A percentile compares a stretch with the other conserved stretches of the same genome.
phyloP scores from a whole-genome alignment of 2,888 invertebrate genomes.

The Sepiola atlantica region DNA sequence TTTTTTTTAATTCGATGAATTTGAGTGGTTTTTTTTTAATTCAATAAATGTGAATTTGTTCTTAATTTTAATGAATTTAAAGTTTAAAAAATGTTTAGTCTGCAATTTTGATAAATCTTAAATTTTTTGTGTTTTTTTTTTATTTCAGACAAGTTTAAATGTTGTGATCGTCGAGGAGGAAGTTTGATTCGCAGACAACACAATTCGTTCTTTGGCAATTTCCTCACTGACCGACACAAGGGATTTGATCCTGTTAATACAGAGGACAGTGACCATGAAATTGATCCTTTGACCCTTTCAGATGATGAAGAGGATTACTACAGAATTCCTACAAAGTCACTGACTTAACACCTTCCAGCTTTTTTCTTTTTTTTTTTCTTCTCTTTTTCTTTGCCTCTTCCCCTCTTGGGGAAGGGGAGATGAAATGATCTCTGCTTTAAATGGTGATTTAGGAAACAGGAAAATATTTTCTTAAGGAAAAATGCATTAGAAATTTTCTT shows the following conservation, averaged over 20 bases:
- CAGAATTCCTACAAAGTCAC: slow-evolving; percentile 61
- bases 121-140: slow-evolving; percentile 48
- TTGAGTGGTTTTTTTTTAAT: too few species aligned
- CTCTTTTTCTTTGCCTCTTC: too few species aligned
- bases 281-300: slow-evolving; percentile 69
- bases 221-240: slow-evolving; percentile 69
- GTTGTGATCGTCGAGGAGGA: slow-evolving; percentile 47
- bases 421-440: not conserved
- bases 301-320: slow-evolving; percentile 72
- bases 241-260: slow-evolving; percentile 72
- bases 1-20: too few species aligned
- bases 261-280: slow-evolving; percentile 72
- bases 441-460: not conserved
- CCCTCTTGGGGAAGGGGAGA: not conserved
- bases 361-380: too few species aligned
- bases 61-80: too few species aligned
- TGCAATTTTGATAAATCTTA: not conserved
- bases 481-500: not conserved
- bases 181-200: slow-evolving; percentile 15
- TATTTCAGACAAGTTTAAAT: slow-evolving; percentile 59
- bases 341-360: not conserved
- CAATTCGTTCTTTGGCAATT: slow-evolving; percentile 70
- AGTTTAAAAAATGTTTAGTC: too few species aligned
- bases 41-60: too few species aligned
- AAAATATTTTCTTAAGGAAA: not conserved